Percentiles rank a stretch among this genome's conserved stretches.
Conservation (phyloP, 2,113 vertebrate species). For the Physeter macrocephalus region DNA sequence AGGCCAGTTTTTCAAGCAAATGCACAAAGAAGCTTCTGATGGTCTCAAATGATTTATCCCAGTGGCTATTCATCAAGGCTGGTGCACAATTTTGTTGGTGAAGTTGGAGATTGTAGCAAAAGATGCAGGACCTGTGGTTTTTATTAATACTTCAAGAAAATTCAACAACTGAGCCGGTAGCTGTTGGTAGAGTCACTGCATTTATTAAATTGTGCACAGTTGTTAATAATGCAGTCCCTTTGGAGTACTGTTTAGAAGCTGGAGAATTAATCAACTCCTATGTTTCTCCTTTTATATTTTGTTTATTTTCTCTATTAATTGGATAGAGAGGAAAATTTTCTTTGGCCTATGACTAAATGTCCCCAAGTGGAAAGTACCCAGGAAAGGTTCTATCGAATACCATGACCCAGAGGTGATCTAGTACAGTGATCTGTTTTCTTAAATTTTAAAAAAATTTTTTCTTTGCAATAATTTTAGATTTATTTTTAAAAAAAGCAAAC, state of each 20-base stretch:
- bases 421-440: neutral
- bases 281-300: neutral
- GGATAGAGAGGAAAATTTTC: neutral
- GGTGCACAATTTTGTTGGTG: neutral
- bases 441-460: neutral
- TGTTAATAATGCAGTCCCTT: neutral
- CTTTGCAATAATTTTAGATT: neutral
- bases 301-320: conserved; percentile 1
- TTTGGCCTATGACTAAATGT: neutral
- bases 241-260: neutral
- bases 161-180: neutral
- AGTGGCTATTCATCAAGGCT: neutral
- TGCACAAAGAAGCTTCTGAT: neutral
- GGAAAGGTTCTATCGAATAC: neutral
- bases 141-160: neutral
- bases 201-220: neutral
- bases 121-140: neutral
- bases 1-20: neutral
- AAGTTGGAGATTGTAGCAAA: neutral
- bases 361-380: neutral
- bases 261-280: neutral
- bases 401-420: neutral
- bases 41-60: neutral
- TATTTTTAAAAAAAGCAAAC: neutral
- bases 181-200: neutral